Conservation (phyloP, 2,797 vertebrate genomes). For the Centroberyx gerrardi region DNA sequence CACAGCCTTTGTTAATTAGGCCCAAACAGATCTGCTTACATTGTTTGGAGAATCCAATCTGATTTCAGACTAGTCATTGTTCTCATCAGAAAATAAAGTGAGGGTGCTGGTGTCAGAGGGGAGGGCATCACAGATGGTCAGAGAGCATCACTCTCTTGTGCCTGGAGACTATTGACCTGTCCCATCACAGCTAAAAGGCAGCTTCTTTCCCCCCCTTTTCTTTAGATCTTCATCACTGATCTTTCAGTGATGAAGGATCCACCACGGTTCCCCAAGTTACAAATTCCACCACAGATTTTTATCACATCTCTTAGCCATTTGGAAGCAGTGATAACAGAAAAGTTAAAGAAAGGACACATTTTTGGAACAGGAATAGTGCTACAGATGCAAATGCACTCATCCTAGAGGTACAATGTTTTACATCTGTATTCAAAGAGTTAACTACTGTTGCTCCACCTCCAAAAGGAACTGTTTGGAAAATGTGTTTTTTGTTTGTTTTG, state of each 20-base stretch:
- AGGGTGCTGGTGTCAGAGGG: neutral
- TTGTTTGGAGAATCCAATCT: neutral
- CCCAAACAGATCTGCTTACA: neutral
- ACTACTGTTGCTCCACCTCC: too few relatives aligned
- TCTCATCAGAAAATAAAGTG: neutral
- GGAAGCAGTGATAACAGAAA: too few relatives aligned
- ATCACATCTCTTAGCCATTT: too few relatives aligned
- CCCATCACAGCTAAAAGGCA: neutral
- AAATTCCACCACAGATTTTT: too few relatives aligned
- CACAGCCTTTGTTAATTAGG: neutral
- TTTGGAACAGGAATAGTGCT: neutral
- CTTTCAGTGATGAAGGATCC: too few relatives aligned
- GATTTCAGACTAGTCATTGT: neutral
- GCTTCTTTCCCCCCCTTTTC: too few relatives aligned
- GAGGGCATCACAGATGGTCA: neutral
- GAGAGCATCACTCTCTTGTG: too few relatives aligned
- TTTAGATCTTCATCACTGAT: too few relatives aligned
- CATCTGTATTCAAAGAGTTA: too few relatives aligned
- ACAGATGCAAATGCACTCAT: neutral
- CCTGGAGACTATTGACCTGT: neutral
- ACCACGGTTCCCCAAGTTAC: too few relatives aligned
- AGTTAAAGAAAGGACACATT: neutral
- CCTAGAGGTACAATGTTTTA: neutral
- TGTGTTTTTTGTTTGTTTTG: neutral
- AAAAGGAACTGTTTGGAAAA: too few relatives aligned